These are phyloP conservation scores for Ligdia adustata DNA, from an alignment of 2,888 invertebrate genomes.

Conservation along the genomic window DNA sequence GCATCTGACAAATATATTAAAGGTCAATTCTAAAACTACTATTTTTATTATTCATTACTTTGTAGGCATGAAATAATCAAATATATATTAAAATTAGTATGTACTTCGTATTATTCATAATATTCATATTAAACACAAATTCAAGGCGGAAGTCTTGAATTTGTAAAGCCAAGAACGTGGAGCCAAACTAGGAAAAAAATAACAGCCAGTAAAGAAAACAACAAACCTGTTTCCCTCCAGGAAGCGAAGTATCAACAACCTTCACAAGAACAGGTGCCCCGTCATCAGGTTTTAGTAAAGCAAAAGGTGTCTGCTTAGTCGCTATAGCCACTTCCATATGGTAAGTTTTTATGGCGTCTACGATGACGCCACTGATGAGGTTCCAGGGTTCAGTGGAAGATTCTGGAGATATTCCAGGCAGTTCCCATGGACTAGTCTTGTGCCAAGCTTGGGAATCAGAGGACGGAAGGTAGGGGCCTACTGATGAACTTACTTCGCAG, in stretches of 20 bases:
- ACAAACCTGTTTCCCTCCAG: conserved; percentile 76
- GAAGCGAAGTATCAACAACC: conserved; percentile 81
- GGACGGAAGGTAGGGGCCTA: conserved; percentile 60
- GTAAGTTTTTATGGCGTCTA: conserved; percentile 88
- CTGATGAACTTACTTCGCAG: conserved; percentile 71
- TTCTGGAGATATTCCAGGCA: conserved; percentile 44
- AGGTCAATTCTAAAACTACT: neutral
- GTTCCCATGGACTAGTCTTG: conserved; percentile 41
- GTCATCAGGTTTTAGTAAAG: conserved; percentile 86
- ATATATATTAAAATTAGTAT: too few relatives aligned
- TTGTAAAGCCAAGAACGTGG: too few relatives aligned
- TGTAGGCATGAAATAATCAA: too few relatives aligned
- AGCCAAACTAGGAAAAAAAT: too few relatives aligned
- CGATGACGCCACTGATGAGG: conserved; percentile 81
- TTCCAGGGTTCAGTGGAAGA: conserved; percentile 39
- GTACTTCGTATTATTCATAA: too few relatives aligned
- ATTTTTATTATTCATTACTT: neutral
- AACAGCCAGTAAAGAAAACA: neutral
- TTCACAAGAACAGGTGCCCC: conserved; percentile 88
- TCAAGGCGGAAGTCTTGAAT: too few relatives aligned
- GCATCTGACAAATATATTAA: conserved; percentile 69
- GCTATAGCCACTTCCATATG: conserved; percentile 87
- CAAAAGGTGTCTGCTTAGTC: conserved; percentile 88
- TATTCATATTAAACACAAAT: too few relatives aligned
- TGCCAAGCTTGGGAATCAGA: conserved; percentile 36